Conservation (phyloP, 2,797 vertebrate species). For the Novumbra hubbsi region DNA sequence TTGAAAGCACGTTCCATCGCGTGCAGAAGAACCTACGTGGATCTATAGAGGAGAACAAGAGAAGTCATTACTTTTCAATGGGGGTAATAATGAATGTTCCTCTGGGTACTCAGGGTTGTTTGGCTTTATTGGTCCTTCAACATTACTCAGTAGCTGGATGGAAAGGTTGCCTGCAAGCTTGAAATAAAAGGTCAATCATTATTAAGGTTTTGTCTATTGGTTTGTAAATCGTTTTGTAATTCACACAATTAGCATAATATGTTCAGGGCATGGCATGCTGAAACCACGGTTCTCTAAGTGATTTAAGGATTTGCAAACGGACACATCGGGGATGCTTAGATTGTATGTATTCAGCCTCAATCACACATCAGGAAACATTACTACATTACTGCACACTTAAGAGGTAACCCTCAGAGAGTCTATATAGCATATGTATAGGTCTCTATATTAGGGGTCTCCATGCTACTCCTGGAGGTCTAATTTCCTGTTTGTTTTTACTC, state of each 20-base stretch:
- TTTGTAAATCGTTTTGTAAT: neutral
- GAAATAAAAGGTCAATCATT: constrained; percentile 39
- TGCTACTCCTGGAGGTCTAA: no score
- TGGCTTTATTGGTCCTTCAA: neutral
- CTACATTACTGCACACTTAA: neutral
- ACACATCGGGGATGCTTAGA: neutral
- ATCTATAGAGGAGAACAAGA: neutral
- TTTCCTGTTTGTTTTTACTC: no score
- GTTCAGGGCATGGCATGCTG: neutral
- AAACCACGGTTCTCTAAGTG: neutral
- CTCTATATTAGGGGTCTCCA: neutral
- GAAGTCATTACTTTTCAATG: constrained; percentile 25
- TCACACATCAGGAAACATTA: neutral
- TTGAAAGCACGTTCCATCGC: constrained; percentile 14
- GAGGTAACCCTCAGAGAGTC: neutral
- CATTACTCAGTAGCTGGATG: constrained; percentile 29
- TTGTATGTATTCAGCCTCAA: neutral
- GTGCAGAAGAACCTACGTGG: constrained; percentile 20
- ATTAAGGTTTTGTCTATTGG: constrained; percentile 4
- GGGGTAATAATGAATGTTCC: constrained; percentile 38
- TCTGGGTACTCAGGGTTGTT: constrained; percentile 22
- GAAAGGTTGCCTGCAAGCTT: constrained; percentile 21
- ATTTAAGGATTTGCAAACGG: neutral
- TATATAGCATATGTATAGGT: neutral
- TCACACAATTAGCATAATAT: neutral